Base-by-base conservation (phyloP, 2,113 vertebrate genomes). In the Grammomys surdaster region DNA sequence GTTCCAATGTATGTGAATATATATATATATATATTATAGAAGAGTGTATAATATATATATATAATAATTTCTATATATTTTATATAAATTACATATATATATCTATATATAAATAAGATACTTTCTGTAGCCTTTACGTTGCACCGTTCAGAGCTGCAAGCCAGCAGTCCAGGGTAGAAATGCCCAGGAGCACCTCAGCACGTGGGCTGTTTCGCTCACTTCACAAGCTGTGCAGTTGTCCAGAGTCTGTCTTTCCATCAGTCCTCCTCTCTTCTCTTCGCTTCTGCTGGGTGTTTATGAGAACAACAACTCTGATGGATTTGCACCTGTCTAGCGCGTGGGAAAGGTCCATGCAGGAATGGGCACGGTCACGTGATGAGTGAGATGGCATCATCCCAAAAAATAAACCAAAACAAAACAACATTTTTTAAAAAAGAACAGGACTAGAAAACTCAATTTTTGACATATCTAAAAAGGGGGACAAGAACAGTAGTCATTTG, bases 361-460 rank as follows among this genome's bases (percentile, higher is more conserved):
- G 98, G 99, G 98, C 99, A 99, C 99, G 99, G 99, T 99, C 99
- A 99, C 99, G 95, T 99, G 99, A 99, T 99, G 99, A 99, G 98
- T 97, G 99, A 99, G 99, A 99, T 98, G 99, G 99, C 98, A 99
- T 99, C 99, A 99, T 99, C 99, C 99, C 98, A 88, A 97, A 99
- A 99, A 98, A 86, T 58, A 93, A 97, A 98, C 89, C 60, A 82
- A 97, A 98, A 95, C 78, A 46, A 96, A 97, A 96, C 51, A 14
- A 95, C 95, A 84, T 58, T 22, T 58, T 67, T 54, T 85, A 92
- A 97, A 99, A 99, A 99, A 98, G 99, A 99, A 99, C 99, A 99
- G 99, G 99, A 99, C 99, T 99, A 99, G 99, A 99, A 99, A 99
- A 99, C 99, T 99, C 99, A 99, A 98, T 99, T 98, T 99, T 99